Conservation (phyloP, 2,797 vertebrate genomes). For the Pitangus sulphuratus region DNA sequence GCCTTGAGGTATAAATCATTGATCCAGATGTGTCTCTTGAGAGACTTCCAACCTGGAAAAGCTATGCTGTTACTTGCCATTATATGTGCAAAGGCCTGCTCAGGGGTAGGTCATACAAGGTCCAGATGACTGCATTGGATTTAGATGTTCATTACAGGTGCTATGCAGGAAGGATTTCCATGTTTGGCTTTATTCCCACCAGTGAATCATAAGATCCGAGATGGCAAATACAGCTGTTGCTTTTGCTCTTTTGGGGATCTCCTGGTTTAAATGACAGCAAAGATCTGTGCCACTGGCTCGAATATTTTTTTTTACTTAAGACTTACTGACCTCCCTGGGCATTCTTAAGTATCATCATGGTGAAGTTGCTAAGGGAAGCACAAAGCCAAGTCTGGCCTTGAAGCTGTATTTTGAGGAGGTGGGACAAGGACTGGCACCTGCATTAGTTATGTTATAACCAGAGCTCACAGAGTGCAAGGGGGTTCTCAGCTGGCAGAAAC, state of each 20-base stretch:
- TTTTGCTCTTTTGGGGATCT: not conserved
- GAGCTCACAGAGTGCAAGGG: not conserved
- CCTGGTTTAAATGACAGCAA: not conserved
- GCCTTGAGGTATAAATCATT: slow-evolving; percentile 17
- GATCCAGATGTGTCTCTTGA: not conserved
- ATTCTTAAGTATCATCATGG: not conserved
- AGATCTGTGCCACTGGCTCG: not conserved
- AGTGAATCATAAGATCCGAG: not conserved
- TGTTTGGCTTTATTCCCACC: slow-evolving; percentile 8
- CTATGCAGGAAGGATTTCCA: not conserved
- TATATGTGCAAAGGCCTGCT: not conserved
- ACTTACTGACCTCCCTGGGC: not conserved
- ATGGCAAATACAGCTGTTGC: slow-evolving; percentile 1
- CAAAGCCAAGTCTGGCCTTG: not conserved
- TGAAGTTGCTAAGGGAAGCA: not conserved
- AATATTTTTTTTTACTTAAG: not conserved
- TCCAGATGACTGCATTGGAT: slow-evolving; percentile 6
- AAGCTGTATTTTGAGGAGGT: not conserved
- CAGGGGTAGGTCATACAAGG: not conserved
- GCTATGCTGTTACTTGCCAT: not conserved
- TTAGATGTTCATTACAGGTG: slow-evolving; percentile 31
- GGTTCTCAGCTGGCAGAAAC: not conserved
- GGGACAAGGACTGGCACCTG: not conserved
- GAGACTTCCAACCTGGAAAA: slow-evolving; percentile 16
- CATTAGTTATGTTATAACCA: not conserved